Conservation (phyloP, 2,113 vertebrate species). For the Tauraco erythrolophus region DNA sequence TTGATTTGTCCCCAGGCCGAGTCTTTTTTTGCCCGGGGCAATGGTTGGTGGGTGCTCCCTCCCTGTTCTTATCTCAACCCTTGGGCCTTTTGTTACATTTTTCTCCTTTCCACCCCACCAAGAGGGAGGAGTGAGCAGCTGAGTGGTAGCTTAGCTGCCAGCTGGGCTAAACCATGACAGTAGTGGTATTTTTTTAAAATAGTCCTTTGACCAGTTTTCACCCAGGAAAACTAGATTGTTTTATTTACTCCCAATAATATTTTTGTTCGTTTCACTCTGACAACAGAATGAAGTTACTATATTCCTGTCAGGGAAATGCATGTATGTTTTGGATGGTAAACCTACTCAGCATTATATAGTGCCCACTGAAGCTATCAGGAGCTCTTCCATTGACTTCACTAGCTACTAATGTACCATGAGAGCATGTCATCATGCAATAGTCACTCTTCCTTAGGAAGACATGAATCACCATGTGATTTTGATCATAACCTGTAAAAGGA, state of each 20-base stretch:
- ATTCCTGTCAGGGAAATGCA: no score
- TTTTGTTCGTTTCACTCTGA: background rate
- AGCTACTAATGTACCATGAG: background rate
- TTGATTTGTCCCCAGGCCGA: no score
- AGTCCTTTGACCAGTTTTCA: background rate
- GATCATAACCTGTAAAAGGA: background rate
- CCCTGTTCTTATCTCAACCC: no score
- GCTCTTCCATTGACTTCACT: background rate
- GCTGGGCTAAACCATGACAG: no score
- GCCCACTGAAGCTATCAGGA: background rate
- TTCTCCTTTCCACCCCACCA: no score
- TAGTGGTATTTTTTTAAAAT: no score
- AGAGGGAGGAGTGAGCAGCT: no score
- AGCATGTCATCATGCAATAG: background rate
- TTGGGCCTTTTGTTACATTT: no score
- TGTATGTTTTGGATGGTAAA: background rate
- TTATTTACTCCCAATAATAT: background rate
- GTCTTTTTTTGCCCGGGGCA: no score
- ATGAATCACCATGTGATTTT: background rate
- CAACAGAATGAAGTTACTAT: background rate
- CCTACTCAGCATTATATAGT: background rate
- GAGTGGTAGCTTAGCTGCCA: no score
- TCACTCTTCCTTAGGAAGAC: background rate
- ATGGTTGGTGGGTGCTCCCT: no score
- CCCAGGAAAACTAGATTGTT: background rate